Base-by-base conservation (phyloP, 2,113 vertebrate species). In the Grallaria varia region DNA sequence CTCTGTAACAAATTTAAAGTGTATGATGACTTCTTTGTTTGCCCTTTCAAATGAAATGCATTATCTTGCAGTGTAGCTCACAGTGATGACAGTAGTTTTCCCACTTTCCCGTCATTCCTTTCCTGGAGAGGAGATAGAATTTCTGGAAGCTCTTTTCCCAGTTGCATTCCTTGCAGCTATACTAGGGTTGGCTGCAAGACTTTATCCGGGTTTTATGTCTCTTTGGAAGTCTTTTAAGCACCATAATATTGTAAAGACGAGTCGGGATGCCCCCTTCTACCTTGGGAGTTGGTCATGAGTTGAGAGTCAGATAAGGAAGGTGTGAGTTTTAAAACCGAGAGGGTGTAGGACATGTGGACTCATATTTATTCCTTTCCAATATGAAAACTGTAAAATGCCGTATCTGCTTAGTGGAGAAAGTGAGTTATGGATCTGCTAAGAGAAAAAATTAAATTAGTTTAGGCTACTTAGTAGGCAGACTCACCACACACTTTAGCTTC, bases 1-100 rank as follows among this genome's bases (percentile, higher is more conserved):
- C 97, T 98, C 90, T 99, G 98, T 80, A 98, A 98, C 67, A 99
- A 97, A 92, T 98, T 99, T 50, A 99, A 99, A 99, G 99, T 99
- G 99, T 99, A 98, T 2, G 99, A 94, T 93, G 49, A 49, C 42
- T 53, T 23, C 10, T 18, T 73, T 72, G 44, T 72, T 63, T 2
- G 14, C 40, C n/a, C 59, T 84, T 84, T 90, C 37, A 74, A 28
- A 40, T 60, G 23, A 67, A 37, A 28, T 40, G 18, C 25, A 4
- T 90, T 76, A 20, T 50, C 50, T 55, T 74, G 39, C 28, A 71
- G 25, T 64, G 39, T 67, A 72, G 40, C 47, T 53, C 40, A 45
- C n/a, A 42, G 37, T 56, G 16, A 45, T 52, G 33, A 42, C 24
- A 50, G 45, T 39, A 66, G 39, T 45, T 90, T 91, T 85, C 12